Evolutionary conservation across 2,888 invertebrate species (phyloP), one percentile per base, ranked within the genome.

Genomic region (Bhutanitis thaidina): DNA sequence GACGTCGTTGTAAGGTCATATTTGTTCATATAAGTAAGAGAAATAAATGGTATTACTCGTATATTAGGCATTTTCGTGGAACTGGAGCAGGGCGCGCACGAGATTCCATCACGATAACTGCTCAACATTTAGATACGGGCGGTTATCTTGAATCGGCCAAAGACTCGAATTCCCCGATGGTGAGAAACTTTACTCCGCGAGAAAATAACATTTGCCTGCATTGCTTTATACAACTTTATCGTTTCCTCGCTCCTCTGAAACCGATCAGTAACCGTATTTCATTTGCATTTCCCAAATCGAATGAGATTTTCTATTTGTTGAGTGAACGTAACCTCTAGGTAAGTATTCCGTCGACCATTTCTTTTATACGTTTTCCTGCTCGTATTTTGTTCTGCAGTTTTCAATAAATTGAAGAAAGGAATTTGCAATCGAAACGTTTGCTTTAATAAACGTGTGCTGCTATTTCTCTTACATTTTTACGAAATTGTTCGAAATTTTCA

Each of bases 41-140:
- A n/a, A n/a, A n/a, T n/a, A n/a, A n/a, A n/a, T n/a, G n/a, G n/a
- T n/a, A n/a, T n/a, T n/a, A n/a, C n/a, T n/a, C n/a, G n/a, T n/a
- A n/a, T n/a, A n/a, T n/a, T n/a, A n/a, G n/a, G n/a, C n/a, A n/a
- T n/a, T n/a, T n/a, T n/a, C n/a, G n/a, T n/a, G n/a, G n/a, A n/a
- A n/a, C n/a, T n/a, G n/a, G n/a, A n/a, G n/a, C n/a, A n/a, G n/a
- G n/a, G n/a, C n/a, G n/a, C n/a, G n/a, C n/a, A n/a, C n/a, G 16
- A 48, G 34, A 48, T 48, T 29, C 15, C 41, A 49, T 49, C 43
- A 43, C 32, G 37, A 49, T 49, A 49, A 43, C 14, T 36, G 1
- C n/a, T 13, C 20, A 30, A 37, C 49, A n/a, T 41, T 48, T 41
- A 41, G 34, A 48, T 27, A 27, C 34, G 12, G 15, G 16, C 15